Percentiles rank a stretch among this genome's conserved stretches.
Conservation (phyloP, 2,797 vertebrate genomes). For the Urocyon cinereoargenteus region DNA sequence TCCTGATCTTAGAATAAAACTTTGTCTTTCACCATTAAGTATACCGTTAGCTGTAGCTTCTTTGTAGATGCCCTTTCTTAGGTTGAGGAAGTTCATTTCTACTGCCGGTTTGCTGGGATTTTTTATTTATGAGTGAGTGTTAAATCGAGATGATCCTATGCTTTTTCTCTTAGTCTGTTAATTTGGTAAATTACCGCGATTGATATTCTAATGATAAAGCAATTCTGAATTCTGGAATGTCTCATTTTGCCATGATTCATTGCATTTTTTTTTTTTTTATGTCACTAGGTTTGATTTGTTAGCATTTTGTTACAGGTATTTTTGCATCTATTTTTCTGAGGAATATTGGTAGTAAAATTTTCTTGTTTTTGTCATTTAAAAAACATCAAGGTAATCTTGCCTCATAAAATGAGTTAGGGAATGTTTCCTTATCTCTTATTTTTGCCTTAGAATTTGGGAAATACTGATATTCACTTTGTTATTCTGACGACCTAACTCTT, state of each 20-base stretch:
- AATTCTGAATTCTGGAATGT: not conserved
- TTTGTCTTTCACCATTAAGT: not conserved
- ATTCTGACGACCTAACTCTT: slow-evolving; percentile 2
- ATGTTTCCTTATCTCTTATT: not conserved
- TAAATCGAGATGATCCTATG: not conserved
- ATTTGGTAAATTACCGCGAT: not conserved
- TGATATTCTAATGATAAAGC: not conserved
- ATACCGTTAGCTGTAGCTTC: not conserved
- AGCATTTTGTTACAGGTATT: not conserved
- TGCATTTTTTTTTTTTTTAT: not conserved
- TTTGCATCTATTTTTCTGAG: not conserved
- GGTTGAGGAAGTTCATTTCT: not conserved
- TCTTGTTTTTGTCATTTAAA: not conserved
- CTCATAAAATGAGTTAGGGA: not conserved
- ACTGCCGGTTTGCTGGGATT: not conserved
- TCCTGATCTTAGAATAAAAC: not conserved
- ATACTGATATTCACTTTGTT: not conserved
- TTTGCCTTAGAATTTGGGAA: not conserved
- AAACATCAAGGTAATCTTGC: not conserved
- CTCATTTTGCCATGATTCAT: not conserved
- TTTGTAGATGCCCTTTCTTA: not conserved
- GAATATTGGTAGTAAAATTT: not conserved
- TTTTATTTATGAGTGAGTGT: not conserved
- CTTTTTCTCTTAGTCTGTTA: slow-evolving; percentile 37
- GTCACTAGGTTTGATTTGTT: not conserved